Conservation (phyloP, 2,888 invertebrate species). For the Brenthis daphne region DNA sequence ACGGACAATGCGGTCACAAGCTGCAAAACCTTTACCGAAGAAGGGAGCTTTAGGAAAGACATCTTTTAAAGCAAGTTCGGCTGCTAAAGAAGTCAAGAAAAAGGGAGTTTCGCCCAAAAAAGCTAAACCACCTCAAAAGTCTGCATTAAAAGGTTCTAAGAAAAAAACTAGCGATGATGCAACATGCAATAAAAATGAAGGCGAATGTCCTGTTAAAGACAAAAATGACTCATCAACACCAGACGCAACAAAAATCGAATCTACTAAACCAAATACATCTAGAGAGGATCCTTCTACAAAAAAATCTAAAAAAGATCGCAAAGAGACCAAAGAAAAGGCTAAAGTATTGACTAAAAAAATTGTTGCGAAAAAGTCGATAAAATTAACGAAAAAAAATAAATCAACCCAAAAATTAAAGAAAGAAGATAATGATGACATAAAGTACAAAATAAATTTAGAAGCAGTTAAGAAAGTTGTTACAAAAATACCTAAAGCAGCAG, state of each 20-base stretch:
- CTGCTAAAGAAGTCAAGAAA: slow-evolving; percentile 60
- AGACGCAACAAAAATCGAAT: slow-evolving; percentile 54
- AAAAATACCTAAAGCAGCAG: slow-evolving; percentile 54
- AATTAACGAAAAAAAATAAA: slow-evolving; percentile 53
- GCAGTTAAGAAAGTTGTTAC: slow-evolving; percentile 54
- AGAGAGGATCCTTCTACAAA: slow-evolving; percentile 62
- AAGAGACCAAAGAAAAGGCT: slow-evolving; percentile 67
- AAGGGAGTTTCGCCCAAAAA: slow-evolving; percentile 63
- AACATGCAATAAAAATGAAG: slow-evolving; percentile 52
- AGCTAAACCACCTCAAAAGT: slow-evolving; percentile 60
- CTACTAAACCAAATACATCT: slow-evolving; percentile 52
- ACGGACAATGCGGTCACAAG: slow-evolving; percentile 78
- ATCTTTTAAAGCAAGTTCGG: slow-evolving; percentile 57
- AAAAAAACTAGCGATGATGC: slow-evolving; percentile 56
- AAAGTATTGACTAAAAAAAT: slow-evolving; percentile 58
- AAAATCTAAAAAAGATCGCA: slow-evolving; percentile 63
- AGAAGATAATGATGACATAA: slow-evolving; percentile 56
- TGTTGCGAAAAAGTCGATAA: slow-evolving; percentile 53
- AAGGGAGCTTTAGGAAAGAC: slow-evolving; percentile 71
- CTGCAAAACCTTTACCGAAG: slow-evolving; percentile 72
- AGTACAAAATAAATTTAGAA: slow-evolving; percentile 73
- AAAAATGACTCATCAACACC: slow-evolving; percentile 50
- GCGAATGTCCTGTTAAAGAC: slow-evolving; percentile 50
- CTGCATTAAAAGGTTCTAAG: slow-evolving; percentile 59
- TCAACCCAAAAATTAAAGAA: slow-evolving; percentile 48